phyloP scores from a whole-genome alignment of 2,888 invertebrate genomes.

The Tenthredo livida region DNA sequence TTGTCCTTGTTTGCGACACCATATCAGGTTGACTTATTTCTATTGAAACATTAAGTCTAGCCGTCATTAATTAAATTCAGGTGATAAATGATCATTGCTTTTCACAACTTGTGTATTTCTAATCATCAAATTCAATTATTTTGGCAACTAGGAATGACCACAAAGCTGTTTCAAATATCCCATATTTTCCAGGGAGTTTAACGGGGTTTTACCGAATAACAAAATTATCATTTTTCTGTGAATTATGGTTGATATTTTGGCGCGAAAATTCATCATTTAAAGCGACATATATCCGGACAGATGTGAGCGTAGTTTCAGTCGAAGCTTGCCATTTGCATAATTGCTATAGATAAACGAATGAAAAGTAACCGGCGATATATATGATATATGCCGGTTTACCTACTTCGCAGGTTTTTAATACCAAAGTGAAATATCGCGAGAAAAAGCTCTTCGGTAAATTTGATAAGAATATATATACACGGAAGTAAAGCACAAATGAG shows the following conservation, averaged over 20 bases:
- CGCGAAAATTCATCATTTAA: background rate
- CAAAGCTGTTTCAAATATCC: background rate
- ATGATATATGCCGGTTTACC: background rate
- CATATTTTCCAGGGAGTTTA: background rate
- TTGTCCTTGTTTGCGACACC: background rate
- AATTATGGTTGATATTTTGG: background rate
- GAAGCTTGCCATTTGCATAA: background rate
- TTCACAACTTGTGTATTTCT: background rate
- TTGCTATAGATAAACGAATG: slow-evolving; percentile 7
- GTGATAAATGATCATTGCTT: background rate
- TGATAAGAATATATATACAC: background rate
- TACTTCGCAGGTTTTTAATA: background rate
- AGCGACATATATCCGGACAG: background rate
- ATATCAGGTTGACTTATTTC: background rate
- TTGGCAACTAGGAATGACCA: background rate
- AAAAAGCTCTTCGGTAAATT: background rate
- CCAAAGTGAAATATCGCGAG: background rate
- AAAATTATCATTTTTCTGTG: background rate
- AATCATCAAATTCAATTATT: background rate
- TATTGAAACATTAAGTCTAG: background rate
- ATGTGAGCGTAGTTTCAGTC: background rate
- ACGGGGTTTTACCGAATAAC: no score
- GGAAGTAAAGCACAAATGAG: background rate
- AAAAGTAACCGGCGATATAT: background rate
- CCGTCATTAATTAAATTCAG: background rate